Percentiles rank a stretch among this genome's conserved stretches.
Evolutionary conservation across 30 jellyfish, hydroid and myxozoan genomes (phyloP).

Genomic region (Mastigias papua): DNA sequence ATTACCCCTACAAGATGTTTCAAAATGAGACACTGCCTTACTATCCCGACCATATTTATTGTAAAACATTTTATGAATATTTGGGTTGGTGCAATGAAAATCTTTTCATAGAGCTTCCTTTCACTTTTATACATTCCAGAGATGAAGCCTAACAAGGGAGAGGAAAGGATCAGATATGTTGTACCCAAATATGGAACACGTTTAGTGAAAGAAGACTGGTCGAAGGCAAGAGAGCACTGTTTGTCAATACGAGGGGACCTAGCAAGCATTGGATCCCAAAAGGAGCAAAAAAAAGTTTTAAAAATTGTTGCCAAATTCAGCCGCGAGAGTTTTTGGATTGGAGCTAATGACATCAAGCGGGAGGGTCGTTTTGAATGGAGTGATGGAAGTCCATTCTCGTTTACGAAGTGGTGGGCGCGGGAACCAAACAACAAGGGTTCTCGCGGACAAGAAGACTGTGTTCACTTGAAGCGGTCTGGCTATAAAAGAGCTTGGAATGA

Average conservation of each 20-base stretch:
- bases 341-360: slow-evolving; percentile 9
- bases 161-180: not conserved
- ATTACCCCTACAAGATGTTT: too few relatives aligned
- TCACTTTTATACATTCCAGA: too few relatives aligned
- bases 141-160: too few relatives aligned
- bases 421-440: slow-evolving; percentile 18
- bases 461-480: not conserved
- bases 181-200: not conserved
- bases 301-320: not conserved
- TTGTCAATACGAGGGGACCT: not conserved
- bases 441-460: slow-evolving; percentile 9
- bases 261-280: not conserved
- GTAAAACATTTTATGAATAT: too few relatives aligned
- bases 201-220: not conserved
- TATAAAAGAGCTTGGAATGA: not conserved
- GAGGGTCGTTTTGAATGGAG: slow-evolving; percentile 18
- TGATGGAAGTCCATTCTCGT: not conserved
- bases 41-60: too few relatives aligned
- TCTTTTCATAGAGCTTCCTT: too few relatives aligned
- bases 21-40: too few relatives aligned
- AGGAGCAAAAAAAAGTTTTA: not conserved
- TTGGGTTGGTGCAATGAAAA: too few relatives aligned
- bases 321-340: not conserved
- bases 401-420: not conserved
- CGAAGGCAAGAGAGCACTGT: not conserved